Evolutionary conservation across 2,113 vertebrate species (phyloP).

Genomic region (Albula goreensis): DNA sequence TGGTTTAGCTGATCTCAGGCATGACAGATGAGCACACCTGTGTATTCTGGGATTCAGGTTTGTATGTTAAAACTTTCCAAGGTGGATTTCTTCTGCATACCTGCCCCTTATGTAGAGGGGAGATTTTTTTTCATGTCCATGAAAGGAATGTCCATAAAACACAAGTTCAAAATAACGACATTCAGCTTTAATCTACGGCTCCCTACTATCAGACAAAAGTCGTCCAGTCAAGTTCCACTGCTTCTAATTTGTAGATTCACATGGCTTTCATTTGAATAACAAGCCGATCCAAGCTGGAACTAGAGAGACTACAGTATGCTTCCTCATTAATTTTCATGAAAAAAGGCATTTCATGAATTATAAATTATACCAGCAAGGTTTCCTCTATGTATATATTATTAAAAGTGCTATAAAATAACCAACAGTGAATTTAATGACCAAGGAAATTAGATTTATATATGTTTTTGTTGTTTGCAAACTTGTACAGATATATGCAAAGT

Average conservation of each 20-base stretch:
- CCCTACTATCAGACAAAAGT: not conserved
- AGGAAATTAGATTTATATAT: not conserved
- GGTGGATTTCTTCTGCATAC: too few relatives aligned
- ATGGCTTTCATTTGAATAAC: not conserved
- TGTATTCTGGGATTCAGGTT: too few relatives aligned
- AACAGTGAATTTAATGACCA: not conserved
- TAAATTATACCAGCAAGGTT: not conserved
- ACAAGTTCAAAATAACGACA: not conserved
- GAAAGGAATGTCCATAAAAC: not conserved
- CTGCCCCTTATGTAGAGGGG: too few relatives aligned
- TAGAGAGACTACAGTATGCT: not conserved
- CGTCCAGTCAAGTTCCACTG: not conserved
- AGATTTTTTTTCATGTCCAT: not conserved
- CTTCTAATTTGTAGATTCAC: not conserved
- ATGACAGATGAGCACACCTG: too few relatives aligned
- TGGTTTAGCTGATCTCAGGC: too few relatives aligned
- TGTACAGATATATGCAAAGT: not conserved
- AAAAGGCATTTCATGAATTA: constrained; percentile 14
- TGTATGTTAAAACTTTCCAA: too few relatives aligned
- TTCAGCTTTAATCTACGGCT: not conserved
- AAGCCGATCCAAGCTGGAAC: not conserved
- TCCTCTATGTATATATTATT: not conserved
- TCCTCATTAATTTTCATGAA: constrained; percentile 7
- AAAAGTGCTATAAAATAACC: not conserved
- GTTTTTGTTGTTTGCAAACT: not conserved